Conservation (phyloP, 2,113 vertebrate genomes). For the Actenoides hombroni region DNA sequence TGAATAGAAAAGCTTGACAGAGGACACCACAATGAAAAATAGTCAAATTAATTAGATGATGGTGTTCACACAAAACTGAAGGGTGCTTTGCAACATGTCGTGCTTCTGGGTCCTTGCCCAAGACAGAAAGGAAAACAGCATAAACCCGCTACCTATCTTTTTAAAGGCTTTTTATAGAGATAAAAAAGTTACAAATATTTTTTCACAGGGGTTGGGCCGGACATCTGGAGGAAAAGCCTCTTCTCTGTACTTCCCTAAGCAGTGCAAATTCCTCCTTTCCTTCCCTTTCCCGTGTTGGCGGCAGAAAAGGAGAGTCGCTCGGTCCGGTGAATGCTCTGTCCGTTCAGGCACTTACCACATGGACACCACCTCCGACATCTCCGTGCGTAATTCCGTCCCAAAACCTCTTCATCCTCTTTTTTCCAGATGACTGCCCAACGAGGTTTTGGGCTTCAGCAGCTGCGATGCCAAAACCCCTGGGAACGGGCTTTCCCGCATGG, state of each 20-base stretch:
- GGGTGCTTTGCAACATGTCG: rapidly evolving
- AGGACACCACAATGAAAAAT: neutral
- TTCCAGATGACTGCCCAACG: neutral
- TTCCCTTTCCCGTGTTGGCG: neutral
- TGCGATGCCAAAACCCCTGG: neutral
- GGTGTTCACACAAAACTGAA: rapidly evolving
- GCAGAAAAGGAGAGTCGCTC: neutral
- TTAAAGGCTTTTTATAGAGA: neutral
- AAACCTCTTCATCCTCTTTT: neutral
- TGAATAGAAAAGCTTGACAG: neutral
- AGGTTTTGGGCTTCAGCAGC: neutral
- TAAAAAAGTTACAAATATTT: neutral
- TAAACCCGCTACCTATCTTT: neutral
- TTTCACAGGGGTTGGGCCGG: neutral
- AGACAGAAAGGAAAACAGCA: neutral
- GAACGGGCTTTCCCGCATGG: neutral
- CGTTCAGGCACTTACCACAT: rapidly evolving
- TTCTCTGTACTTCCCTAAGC: neutral
- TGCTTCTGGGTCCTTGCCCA: neutral
- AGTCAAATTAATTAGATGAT: neutral
- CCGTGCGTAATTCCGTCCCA: rapidly evolving
- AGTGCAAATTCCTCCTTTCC: neutral
- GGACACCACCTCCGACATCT: neutral
- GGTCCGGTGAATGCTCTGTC: rapidly evolving
- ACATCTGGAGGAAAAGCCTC: neutral